Conservation (phyloP, 1,140 invertebrate species). For the Tetragonula clypearis region DNA sequence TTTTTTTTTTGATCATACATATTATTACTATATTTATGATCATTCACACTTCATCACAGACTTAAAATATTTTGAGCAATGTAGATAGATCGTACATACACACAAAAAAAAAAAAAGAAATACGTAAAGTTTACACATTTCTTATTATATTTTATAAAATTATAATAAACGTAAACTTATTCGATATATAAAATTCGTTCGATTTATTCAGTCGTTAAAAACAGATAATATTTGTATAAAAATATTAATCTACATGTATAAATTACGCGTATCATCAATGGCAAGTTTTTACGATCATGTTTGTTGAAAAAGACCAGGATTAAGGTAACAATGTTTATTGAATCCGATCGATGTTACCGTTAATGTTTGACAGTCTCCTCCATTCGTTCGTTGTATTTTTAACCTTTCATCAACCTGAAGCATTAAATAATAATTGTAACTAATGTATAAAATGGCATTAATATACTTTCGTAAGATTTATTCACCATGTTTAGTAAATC, state of each 20-base stretch:
- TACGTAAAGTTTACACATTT: conserved; percentile 28
- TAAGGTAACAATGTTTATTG: conserved; percentile 84
- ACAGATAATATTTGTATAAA: neutral
- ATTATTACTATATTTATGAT: neutral
- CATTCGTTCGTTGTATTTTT: conserved; percentile 63
- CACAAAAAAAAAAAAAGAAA: neutral
- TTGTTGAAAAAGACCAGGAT: conserved; percentile 83
- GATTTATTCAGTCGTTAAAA: neutral
- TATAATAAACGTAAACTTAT: neutral
- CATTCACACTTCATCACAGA: neutral
- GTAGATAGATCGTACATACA: neutral
- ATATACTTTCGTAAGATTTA: neutral
- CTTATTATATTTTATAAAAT: conserved; percentile 21
- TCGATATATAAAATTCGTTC: neutral
- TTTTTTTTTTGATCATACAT: neutral
- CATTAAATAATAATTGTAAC: conserved; percentile 21
- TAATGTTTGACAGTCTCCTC: conserved; percentile 82
- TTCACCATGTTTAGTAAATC: conserved; percentile 85
- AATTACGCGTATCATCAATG: neutral
- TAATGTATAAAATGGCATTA: conserved; percentile 5
- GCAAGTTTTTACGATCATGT: neutral
- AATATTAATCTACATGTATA: neutral
- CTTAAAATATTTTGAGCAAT: neutral
- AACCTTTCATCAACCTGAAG: conserved; percentile 78
- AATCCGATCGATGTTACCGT: conserved; percentile 83